Conservation (phyloP, 2,888 invertebrate genomes). For the Amphimallon solstitiale region DNA sequence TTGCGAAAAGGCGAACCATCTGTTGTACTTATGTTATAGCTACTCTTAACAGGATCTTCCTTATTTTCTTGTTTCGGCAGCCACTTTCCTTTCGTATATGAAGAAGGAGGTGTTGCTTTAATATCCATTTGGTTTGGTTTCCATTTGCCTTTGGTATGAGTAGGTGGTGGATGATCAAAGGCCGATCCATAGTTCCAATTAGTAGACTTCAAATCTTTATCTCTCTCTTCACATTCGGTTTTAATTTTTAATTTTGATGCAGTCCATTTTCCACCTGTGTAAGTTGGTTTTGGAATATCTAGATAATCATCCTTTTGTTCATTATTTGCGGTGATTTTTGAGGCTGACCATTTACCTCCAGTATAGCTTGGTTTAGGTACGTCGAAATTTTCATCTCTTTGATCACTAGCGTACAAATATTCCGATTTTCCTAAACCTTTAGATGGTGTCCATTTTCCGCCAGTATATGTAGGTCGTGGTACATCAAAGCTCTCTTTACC, state of each 20-base stretch:
- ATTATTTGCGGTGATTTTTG: background rate
- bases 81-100: constrained; percentile 85
- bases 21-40: constrained; percentile 29
- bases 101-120: constrained; percentile 72
- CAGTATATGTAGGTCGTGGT: constrained; percentile 66
- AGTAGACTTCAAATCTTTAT: constrained; percentile 53
- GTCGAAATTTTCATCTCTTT: constrained; percentile 3
- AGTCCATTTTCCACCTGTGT: constrained; percentile 72
- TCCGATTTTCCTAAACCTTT: constrained; percentile 43
- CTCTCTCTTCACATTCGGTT: constrained; percentile 51
- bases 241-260: constrained; percentile 57
- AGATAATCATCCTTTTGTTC: constrained; percentile 7
- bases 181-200: constrained; percentile 49
- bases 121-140: constrained; percentile 63
- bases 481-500: constrained; percentile 32
- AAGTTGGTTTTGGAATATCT: constrained; percentile 17
- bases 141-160: constrained; percentile 74
- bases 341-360: constrained; percentile 73
- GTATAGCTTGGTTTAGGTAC: constrained; percentile 68
- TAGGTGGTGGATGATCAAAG: constrained; percentile 63
- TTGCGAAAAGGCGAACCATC: constrained; percentile 58
- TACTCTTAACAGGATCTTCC: constrained; percentile 4
- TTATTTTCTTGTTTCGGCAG: constrained; percentile 62
- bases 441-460: constrained; percentile 77
- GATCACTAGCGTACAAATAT: background rate